Conservation (phyloP, 1,140 invertebrate genomes). For the Drosophila santomea region DNA sequence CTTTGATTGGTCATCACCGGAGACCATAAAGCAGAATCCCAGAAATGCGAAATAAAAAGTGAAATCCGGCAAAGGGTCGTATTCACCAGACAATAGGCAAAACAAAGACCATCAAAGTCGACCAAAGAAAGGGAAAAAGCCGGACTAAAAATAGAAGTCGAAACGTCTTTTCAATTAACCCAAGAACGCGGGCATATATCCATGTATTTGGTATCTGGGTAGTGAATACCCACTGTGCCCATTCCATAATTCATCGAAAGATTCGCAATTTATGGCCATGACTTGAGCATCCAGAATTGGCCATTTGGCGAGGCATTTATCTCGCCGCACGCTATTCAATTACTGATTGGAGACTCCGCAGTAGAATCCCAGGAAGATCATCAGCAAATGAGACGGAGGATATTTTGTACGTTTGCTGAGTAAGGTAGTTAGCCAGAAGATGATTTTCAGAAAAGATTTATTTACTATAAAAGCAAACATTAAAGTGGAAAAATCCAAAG, state of each 20-base stretch:
- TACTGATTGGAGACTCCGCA: constrained; percentile 12
- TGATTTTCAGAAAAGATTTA: constrained; percentile 19
- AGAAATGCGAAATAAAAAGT: constrained; percentile 53
- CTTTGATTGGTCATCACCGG: constrained; percentile 40
- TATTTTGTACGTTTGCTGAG: constrained; percentile 1
- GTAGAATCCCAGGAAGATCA: constrained; percentile 25
- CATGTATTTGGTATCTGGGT: constrained; percentile 37
- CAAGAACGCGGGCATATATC: constrained; percentile 35
- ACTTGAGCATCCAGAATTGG: constrained; percentile 58
- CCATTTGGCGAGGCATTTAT: constrained; percentile 51
- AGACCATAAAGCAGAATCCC: constrained; percentile 32
- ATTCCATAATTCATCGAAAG: constrained; percentile 55
- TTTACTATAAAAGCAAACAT: not conserved
- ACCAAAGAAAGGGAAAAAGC: constrained; percentile 28
- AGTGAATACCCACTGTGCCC: constrained; percentile 48
- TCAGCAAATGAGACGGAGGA: constrained; percentile 10
- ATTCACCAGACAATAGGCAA: constrained; percentile 25
- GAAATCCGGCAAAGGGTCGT: constrained; percentile 37
- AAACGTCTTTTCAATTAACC: constrained; percentile 34
- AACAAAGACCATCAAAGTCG: constrained; percentile 34
- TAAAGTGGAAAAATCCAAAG: not conserved
- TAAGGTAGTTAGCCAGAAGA: constrained; percentile 14
- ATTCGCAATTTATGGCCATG: constrained; percentile 72
- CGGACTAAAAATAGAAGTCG: constrained; percentile 40
- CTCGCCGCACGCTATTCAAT: constrained; percentile 45